Base-by-base conservation (phyloP, 1,140 invertebrate species). In the Caenorhabditis latens region DNA sequence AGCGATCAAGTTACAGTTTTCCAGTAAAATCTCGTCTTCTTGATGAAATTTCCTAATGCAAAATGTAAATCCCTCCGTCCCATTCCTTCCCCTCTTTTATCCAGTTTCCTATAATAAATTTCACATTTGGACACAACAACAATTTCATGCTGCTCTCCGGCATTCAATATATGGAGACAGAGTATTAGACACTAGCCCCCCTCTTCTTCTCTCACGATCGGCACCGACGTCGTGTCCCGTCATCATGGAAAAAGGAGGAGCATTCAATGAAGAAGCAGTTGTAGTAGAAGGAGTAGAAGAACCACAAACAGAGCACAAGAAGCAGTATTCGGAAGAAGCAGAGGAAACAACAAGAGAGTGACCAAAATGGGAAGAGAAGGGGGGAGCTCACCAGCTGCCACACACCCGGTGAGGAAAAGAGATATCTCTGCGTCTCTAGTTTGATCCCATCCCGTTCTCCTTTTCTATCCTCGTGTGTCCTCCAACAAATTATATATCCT, bases 401-500 rank as follows among this genome's bases (percentile, higher is more conserved):
- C 83, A 21, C 83, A 42, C 83, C 83, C 16, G 40, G 14, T 63
- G 32, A 21, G 21, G 46, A n/a, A n/a, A n/a, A n/a, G n/a, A 79
- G 67, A 71, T 11, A 79, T 50, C 71, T 63, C 83, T 84, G 55
- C 58, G 55, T 84, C 83, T 63, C 53, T 50, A 50, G 46, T n/a
- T n/a, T 53, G 21, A 53, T 21, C 48, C 48, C 43, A 48, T 58
- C 16, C 21, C 55, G 53, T 63, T 84, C 58, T 48, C n/a, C 53
- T 57, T 84, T 40, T 58, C 83, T 14, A 11, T 46, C 48, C 43
- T 48, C 67, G 21, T 48, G 21, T 40, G 21, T 58, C 53, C 83
- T 43, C 58, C 58, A 61, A 58, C 83, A 58, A 61, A 58, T 63
- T 84, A 61, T 84, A 84, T 63, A 21, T 46, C 42, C 83, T 84